These are phyloP conservation scores for Cinclus cinclus DNA, from an alignment of 2,113 vertebrate genomes.

Conservation along the genomic window DNA sequence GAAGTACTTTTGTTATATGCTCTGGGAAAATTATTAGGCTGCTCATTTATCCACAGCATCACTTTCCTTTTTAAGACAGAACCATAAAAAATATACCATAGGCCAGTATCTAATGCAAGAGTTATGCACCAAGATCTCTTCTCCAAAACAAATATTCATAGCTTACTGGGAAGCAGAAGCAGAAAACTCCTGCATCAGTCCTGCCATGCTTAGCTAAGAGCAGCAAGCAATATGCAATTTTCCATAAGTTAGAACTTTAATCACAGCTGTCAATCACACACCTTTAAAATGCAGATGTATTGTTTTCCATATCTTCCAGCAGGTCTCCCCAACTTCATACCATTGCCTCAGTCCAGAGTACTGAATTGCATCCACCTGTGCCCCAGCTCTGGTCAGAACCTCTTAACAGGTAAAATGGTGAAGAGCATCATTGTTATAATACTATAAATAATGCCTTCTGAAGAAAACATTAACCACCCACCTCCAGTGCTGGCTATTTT, in stretches of 20 bases:
- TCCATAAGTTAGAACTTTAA: neutral
- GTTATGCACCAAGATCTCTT: neutral
- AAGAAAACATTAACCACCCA: neutral
- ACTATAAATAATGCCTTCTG: neutral
- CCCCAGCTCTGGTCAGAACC: neutral
- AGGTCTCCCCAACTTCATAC: neutral
- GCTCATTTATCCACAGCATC: neutral
- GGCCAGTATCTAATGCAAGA: neutral
- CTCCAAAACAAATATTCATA: neutral
- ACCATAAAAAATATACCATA: neutral
- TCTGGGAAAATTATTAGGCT: neutral
- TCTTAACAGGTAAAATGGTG: neutral
- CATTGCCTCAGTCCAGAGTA: neutral
- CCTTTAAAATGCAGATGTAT: neutral
- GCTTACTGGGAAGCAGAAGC: neutral
- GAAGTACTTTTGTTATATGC: neutral
- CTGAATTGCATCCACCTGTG: neutral
- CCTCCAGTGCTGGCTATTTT: neutral
- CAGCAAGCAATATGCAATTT: neutral
- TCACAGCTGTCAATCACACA: neutral
- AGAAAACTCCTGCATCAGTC: neutral
- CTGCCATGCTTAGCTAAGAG: neutral
- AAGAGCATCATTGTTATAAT: neutral
- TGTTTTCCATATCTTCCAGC: neutral
- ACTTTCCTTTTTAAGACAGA: neutral